Conservation (phyloP, 2,888 invertebrate genomes). For the Philereme transversata region DNA sequence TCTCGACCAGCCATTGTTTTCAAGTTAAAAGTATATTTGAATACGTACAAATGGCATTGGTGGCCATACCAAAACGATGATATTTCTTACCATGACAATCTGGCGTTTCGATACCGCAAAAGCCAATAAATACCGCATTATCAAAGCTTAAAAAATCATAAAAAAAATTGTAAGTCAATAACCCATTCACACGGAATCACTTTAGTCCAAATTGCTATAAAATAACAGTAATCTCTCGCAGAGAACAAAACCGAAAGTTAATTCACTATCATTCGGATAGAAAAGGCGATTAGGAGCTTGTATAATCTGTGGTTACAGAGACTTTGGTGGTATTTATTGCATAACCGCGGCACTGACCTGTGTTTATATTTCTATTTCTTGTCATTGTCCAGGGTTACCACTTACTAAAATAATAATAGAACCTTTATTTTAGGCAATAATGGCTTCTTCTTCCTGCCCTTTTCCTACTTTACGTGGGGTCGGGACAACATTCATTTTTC, state of each 20-base stretch:
- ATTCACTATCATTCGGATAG: slow-evolving; percentile 45
- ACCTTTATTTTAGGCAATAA: background rate
- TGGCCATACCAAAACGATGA: too few species aligned
- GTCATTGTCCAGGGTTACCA: slow-evolving; percentile 1
- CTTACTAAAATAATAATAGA: background rate
- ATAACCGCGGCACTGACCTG: slow-evolving; percentile 18
- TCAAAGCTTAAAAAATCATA: slow-evolving; percentile 6
- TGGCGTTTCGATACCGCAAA: too few species aligned
- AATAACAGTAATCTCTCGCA: slow-evolving; percentile 46
- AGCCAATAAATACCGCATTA: too few species aligned
- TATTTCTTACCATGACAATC: too few species aligned
- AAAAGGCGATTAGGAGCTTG: slow-evolving; percentile 41
- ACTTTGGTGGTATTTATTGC: slow-evolving; percentile 31
- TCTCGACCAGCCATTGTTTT: too few species aligned
- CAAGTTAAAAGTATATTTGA: too few species aligned
- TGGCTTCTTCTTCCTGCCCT: background rate
- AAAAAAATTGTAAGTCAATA: slow-evolving; percentile 54
- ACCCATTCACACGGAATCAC: slow-evolving; percentile 35
- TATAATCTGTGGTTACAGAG: slow-evolving; percentile 6
- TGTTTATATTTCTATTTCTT: slow-evolving; percentile 4
- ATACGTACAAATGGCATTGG: too few species aligned
- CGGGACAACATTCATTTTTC: too few species aligned
- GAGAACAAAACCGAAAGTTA: slow-evolving; percentile 58
- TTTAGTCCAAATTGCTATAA: slow-evolving; percentile 39
- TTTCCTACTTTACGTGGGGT: background rate